Conservation (phyloP, 2,113 vertebrate genomes). For the Ptilorrhoa leucosticta region DNA sequence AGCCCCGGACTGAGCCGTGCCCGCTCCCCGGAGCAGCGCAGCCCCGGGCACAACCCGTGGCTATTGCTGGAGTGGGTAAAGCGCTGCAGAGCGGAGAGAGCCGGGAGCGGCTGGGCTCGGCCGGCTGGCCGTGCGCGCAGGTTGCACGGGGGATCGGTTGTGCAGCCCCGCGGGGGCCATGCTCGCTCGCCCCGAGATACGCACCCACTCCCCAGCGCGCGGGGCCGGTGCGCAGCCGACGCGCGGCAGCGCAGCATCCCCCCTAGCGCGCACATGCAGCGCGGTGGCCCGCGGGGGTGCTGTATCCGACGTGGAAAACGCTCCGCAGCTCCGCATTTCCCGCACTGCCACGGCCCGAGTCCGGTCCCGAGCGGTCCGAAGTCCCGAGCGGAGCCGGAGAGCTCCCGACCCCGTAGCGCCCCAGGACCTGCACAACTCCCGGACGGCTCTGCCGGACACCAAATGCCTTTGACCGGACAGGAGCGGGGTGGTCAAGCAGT, state of each 20-base stretch:
- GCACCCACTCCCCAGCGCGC: neutral
- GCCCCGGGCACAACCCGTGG: neutral
- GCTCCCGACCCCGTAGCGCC: neutral
- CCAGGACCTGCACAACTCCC: neutral
- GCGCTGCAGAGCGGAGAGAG: neutral
- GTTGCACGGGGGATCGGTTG: neutral
- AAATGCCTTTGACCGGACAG: neutral
- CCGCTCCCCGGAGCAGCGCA: neutral
- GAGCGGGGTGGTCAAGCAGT: conserved; percentile 33
- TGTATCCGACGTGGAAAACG: neutral
- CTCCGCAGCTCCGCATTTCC: neutral
- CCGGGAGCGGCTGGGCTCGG: neutral
- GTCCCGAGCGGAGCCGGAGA: neutral
- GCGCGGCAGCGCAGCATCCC: neutral
- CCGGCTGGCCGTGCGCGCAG: neutral
- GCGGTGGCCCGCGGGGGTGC: neutral
- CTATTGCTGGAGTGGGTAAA: accelerated
- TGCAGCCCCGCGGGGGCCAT: neutral
- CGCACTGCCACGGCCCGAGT: neutral
- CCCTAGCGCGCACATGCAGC: neutral
- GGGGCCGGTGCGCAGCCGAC: neutral
- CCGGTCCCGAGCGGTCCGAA: neutral
- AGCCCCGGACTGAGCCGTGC: neutral
- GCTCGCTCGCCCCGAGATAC: neutral
- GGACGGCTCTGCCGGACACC: neutral